Conservation (phyloP, 2,888 invertebrate species). For the Dione juno region DNA sequence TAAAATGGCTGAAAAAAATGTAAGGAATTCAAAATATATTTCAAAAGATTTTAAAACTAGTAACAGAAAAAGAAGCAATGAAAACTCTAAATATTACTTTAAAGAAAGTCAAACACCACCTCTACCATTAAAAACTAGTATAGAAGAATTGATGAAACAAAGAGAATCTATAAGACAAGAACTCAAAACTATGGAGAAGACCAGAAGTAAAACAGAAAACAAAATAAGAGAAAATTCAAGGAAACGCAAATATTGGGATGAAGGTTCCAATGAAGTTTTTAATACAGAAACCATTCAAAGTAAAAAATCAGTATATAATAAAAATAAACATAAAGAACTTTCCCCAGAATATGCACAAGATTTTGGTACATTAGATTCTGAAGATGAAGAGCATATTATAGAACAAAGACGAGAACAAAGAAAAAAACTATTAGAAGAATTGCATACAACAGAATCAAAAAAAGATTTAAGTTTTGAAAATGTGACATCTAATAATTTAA, state of each 20-base stretch:
- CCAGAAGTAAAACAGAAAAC: slow-evolving; percentile 49
- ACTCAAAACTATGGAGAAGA: slow-evolving; percentile 60
- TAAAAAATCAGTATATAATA: slow-evolving; percentile 37
- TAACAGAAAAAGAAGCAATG: slow-evolving; percentile 54
- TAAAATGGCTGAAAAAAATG: slow-evolving; percentile 61
- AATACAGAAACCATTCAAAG: slow-evolving; percentile 42
- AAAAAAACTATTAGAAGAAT: slow-evolving; percentile 90
- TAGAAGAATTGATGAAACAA: slow-evolving; percentile 69
- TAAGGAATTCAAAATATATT: slow-evolving; percentile 54
- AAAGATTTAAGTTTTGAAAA: slow-evolving; percentile 39
- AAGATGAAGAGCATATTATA: slow-evolving; percentile 96
- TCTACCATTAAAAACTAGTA: slow-evolving; percentile 60
- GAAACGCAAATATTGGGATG: slow-evolving; percentile 48
- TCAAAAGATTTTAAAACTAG: slow-evolving; percentile 56
- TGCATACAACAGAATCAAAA: slow-evolving; percentile 44
- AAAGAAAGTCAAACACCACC: slow-evolving; percentile 72
- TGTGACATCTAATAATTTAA: slow-evolving; percentile 42
- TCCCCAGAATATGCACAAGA: slow-evolving; percentile 84
- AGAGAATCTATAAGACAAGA: slow-evolving; percentile 67
- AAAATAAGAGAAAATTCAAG: slow-evolving; percentile 44
- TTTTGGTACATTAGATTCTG: slow-evolving; percentile 85
- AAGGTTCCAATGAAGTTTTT: slow-evolving; percentile 38
- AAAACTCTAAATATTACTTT: slow-evolving; percentile 46
- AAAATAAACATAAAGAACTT: slow-evolving; percentile 46
- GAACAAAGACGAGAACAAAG: slow-evolving; percentile 93